Percentiles rank a stretch among this genome's conserved stretches.
phyloP scores from a whole-genome alignment of 2,888 invertebrate species.

The Flexamia atlantica region DNA sequence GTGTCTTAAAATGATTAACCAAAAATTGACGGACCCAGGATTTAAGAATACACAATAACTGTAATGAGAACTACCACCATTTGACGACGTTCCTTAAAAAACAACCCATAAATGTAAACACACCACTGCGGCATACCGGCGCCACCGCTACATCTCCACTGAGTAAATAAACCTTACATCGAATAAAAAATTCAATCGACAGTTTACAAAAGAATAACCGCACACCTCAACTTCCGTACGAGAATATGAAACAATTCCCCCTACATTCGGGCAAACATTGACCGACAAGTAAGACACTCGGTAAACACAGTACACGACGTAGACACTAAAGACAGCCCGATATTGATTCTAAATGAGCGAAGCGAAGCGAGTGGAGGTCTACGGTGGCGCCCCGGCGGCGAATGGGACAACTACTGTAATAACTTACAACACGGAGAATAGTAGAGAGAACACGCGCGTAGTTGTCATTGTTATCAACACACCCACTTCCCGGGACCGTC shows the following conservation, averaged over 20 bases:
- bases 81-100: too few species aligned
- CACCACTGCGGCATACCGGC: conserved; percentile 1
- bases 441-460: not conserved
- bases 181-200: not conserved
- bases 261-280: too few species aligned
- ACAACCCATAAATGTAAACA: too few species aligned
- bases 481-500: too few species aligned
- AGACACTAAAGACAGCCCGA: not conserved
- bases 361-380: conserved; percentile 1
- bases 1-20: too few species aligned
- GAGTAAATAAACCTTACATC: not conserved
- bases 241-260: too few species aligned
- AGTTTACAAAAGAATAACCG: not conserved
- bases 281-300: too few species aligned
- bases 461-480: too few species aligned
- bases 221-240: not conserved
- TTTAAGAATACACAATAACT: too few species aligned
- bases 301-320: not conserved
- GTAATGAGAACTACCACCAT: too few species aligned
- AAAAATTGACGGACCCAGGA: too few species aligned
- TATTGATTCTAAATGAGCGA: conserved; percentile 1
- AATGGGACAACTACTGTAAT: not conserved
- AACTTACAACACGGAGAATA: not conserved
- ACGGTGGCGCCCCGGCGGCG: not conserved
- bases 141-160: not conserved